Conservation (phyloP, 2,797 vertebrate genomes). For the Myotis findleyi region DNA sequence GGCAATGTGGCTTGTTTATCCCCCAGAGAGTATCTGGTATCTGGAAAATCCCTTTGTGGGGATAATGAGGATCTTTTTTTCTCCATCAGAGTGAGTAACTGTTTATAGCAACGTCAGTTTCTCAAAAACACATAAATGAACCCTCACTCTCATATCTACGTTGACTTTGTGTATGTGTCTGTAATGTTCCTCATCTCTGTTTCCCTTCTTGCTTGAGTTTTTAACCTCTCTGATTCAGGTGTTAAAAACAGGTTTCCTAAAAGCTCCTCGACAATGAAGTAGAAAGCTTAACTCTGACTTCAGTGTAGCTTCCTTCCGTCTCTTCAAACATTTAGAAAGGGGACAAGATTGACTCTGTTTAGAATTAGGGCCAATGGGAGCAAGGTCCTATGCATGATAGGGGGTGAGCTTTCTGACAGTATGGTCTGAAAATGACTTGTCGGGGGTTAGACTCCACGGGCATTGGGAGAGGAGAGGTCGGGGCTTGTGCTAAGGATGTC, state of each 20-base stretch:
- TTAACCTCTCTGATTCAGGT: not conserved
- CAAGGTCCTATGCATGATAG: not conserved
- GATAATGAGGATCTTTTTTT: not conserved
- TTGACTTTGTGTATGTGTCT: not conserved
- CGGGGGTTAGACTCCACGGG: too few species aligned
- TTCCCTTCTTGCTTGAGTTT: not conserved
- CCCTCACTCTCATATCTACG: not conserved
- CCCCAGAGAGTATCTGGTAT: not conserved
- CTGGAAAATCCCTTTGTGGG: constrained; percentile 14
- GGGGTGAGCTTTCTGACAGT: not conserved
- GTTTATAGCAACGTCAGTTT: not conserved
- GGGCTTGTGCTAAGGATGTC: not conserved
- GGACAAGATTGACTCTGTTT: not conserved
- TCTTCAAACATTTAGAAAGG: not conserved
- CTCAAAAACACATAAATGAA: not conserved
- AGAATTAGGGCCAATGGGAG: not conserved
- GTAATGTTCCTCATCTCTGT: not conserved
- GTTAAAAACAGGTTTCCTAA: not conserved
- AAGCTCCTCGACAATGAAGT: not conserved
- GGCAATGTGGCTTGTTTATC: not conserved
- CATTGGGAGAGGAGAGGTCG: not conserved
- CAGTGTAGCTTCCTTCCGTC: not conserved
- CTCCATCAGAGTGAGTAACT: not conserved
- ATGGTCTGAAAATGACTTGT: not conserved
- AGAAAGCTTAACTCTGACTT: not conserved